phyloP scores from a whole-genome alignment of 1,140 invertebrate species.

The Rhynchophorus ferrugineus region DNA sequence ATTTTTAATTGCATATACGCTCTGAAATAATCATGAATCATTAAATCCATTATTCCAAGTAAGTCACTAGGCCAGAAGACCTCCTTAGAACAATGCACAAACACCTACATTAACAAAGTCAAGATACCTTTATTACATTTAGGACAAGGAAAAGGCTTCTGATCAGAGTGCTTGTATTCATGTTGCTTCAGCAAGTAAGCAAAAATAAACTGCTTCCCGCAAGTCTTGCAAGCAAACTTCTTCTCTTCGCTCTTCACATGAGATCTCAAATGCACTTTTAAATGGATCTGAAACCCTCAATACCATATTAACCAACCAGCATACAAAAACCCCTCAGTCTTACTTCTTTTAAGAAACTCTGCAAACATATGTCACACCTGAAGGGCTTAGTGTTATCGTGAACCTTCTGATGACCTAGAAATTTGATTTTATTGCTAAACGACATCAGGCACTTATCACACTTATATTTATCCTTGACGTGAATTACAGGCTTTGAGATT shows the following conservation, averaged over 20 bases:
- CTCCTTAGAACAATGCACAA: background rate
- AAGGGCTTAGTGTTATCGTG: conserved; percentile 24
- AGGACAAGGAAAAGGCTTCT: conserved; percentile 40
- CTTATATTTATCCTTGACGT: conserved; percentile 10
- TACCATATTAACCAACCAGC: too few relatives aligned
- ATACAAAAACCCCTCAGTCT: too few relatives aligned
- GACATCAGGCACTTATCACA: conserved; percentile 23
- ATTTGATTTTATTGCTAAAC: conserved; percentile 26
- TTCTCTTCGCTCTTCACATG: conserved; percentile 35
- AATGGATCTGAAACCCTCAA: conserved; percentile 17
- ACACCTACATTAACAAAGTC: background rate
- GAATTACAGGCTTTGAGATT: background rate
- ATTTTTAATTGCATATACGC: too few relatives aligned
- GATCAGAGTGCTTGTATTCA: conserved; percentile 35
- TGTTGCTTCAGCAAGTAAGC: conserved; percentile 32
- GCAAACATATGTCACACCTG: conserved; percentile 22
- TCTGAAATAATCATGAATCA: too few relatives aligned
- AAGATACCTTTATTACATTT: conserved; percentile 32
- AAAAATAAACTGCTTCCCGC: conserved; percentile 41
- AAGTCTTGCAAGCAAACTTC: conserved; percentile 47
- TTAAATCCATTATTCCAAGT: too few relatives aligned
- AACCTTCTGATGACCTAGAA: conserved; percentile 21
- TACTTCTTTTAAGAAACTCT: conserved; percentile 24
- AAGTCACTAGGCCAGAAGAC: too few relatives aligned
- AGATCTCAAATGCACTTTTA: conserved; percentile 26